Evolutionary conservation across 2,888 invertebrate genomes (phyloP), one percentile per base, ranked within the genome.

Genomic region (Drosophila colorata): DNA sequence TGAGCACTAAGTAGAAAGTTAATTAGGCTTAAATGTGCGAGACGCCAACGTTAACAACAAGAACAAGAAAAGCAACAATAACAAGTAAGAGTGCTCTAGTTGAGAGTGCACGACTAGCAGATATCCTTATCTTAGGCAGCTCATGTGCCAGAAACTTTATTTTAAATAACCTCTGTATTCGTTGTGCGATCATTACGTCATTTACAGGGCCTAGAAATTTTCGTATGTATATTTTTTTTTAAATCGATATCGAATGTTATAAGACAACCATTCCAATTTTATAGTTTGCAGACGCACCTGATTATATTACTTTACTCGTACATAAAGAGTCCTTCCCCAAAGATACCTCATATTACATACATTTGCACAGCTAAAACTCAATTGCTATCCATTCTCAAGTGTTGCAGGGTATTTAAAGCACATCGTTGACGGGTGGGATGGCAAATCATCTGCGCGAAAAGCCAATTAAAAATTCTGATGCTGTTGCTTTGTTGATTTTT

Each of bases 21-120:
- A 88, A 88, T 88, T 88, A 88, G 88, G 90, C 90, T 90, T 90
- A 86, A 90, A 87, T 80, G 84, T 73, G 83, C 74, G 61, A 80
- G 80, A 67, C 57, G 73, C 61, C 55, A 25, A 47, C 37, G 43
- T 16, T 6, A 23, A 53, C 41, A 16, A 8, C 14, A 53, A 23
- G 28, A 46, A 13, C 46, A 16, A 46, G 28, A 28, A 16, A 33
- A 31, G 31, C 52, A 53, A 23, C 53, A 41, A 16, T n/a, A 55
- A 5, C 38, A 16, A 16, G 16, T 16, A 4, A 9, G 16, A 38
- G 16, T 38, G 38, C 9, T 8, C 16, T 4, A 33, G 13, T 33
- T 13, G 9, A 16, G 4, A 4, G 4, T 38, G 16, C 8, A 0
- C 18, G 18, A 41, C 40, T 41, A 13, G 6, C 18, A 53, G 38